Conservation (phyloP, 2,113 vertebrate genomes). For the Neogale vison region DNA sequence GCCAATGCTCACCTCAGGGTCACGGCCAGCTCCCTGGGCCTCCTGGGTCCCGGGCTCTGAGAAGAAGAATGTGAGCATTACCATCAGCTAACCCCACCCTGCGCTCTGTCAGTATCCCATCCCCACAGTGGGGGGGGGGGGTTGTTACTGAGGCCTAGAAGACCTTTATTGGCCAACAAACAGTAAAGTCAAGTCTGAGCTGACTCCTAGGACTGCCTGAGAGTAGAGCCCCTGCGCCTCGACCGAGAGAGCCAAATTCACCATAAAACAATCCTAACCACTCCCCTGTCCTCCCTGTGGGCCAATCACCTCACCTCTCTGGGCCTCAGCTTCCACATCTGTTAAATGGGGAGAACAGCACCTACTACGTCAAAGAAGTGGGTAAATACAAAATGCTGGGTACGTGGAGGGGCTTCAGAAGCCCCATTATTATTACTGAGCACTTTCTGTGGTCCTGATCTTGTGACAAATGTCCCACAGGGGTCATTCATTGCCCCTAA, state of each 20-base stretch:
- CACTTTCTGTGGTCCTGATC: neutral
- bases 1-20: conserved; percentile 63
- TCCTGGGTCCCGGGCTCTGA: conserved; percentile 69
- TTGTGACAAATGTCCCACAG: neutral
- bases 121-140: neutral
- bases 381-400: neutral
- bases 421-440: neutral
- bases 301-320: neutral
- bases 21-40: conserved; percentile 37
- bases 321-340: neutral
- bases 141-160: neutral
- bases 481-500: accelerated
- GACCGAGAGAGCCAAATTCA: neutral
- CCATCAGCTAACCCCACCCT: neutral
- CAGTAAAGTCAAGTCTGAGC: neutral
- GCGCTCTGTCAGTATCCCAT: accelerated
- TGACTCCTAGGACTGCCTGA: neutral
- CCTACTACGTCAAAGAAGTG: neutral
- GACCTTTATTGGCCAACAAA: neutral
- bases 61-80: neutral
- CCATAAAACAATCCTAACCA: neutral
- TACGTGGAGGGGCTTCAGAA: neutral
- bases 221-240: neutral
- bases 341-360: neutral
- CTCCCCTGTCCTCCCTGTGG: neutral